These are phyloP conservation scores for Neoitamus cyanurus DNA, from an alignment of 2,888 invertebrate genomes.

Conservation along the genomic window DNA sequence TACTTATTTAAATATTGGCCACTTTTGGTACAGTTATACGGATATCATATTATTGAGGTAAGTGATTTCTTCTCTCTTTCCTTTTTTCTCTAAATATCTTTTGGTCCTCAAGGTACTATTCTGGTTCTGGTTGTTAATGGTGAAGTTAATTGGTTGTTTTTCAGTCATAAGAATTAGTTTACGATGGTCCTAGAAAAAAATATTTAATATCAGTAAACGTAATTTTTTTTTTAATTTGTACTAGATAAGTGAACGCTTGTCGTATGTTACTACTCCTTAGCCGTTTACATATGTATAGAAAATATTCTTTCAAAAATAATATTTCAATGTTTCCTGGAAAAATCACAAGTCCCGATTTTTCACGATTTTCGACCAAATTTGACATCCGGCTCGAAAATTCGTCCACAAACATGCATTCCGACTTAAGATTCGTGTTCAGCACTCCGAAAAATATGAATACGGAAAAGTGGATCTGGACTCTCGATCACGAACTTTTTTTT, in stretches of 20 bases:
- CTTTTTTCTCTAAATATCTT: neutral
- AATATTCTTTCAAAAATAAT: too few relatives aligned
- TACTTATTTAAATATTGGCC: constrained; percentile 5
- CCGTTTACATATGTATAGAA: too few relatives aligned
- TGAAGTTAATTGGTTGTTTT: constrained; percentile 25
- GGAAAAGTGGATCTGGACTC: too few relatives aligned
- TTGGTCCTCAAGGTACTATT: constrained; percentile 20
- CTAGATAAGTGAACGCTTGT: neutral
- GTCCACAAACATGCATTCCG: too few relatives aligned
- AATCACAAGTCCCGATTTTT: too few relatives aligned
- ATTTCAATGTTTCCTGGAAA: too few relatives aligned
- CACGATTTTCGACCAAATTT: too few relatives aligned
- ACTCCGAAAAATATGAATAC: too few relatives aligned
- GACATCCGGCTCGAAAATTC: too few relatives aligned
- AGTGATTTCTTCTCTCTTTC: neutral
- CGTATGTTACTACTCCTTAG: neutral
- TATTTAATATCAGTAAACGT: neutral
- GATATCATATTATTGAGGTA: neutral
- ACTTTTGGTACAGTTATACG: neutral
- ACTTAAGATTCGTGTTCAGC: too few relatives aligned
- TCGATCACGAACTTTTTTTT: too few relatives aligned
- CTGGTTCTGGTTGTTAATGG: neutral
- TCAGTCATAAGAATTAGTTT: constrained; percentile 50
- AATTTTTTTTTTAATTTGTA: neutral
- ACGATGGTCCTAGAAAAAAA: constrained; percentile 49